Conservation (phyloP, 2,113 vertebrate species). For the Gambusia affinis region DNA sequence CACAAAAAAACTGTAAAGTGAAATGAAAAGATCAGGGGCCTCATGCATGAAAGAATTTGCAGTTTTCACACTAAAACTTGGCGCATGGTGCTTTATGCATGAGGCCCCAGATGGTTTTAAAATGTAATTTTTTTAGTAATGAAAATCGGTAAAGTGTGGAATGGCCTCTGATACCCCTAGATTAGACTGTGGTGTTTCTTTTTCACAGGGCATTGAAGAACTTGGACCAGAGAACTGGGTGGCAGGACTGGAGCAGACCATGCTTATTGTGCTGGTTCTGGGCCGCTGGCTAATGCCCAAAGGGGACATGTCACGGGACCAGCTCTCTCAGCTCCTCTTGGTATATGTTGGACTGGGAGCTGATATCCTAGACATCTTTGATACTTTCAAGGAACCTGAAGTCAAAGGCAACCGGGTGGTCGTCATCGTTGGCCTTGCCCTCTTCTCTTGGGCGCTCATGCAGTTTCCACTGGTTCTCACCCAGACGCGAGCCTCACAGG, state of each 20-base stretch:
- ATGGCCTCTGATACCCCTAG: too few relatives aligned
- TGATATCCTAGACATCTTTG: conserved; percentile 82
- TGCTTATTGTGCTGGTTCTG: conserved; percentile 80
- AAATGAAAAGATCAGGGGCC: neutral
- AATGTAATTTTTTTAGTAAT: neutral
- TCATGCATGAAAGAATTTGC: too few relatives aligned
- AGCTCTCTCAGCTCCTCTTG: conserved; percentile 82
- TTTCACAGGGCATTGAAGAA: conserved; percentile 65
- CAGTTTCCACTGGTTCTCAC: conserved; percentile 82
- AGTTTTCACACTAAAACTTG: too few relatives aligned
- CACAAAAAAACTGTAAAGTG: neutral
- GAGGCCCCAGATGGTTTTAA: neutral
- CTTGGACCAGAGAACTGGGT: conserved; percentile 79
- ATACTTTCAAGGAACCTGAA: conserved; percentile 77
- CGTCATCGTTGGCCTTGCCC: conserved; percentile 70
- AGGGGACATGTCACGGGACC: conserved; percentile 80
- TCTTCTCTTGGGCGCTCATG: conserved; percentile 82
- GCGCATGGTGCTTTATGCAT: too few relatives aligned
- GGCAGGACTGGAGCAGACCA: conserved; percentile 80
- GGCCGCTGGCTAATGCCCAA: conserved; percentile 84
- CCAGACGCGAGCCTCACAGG: conserved; percentile 58
- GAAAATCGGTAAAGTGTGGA: too few relatives aligned
- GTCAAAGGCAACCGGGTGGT: conserved; percentile 71
- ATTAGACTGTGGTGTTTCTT: conserved; percentile 5
- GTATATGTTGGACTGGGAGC: conserved; percentile 79